Evolutionary conservation across 2,113 vertebrate genomes (phyloP).

Genomic region (Forbesichthys agassizii): DNA sequence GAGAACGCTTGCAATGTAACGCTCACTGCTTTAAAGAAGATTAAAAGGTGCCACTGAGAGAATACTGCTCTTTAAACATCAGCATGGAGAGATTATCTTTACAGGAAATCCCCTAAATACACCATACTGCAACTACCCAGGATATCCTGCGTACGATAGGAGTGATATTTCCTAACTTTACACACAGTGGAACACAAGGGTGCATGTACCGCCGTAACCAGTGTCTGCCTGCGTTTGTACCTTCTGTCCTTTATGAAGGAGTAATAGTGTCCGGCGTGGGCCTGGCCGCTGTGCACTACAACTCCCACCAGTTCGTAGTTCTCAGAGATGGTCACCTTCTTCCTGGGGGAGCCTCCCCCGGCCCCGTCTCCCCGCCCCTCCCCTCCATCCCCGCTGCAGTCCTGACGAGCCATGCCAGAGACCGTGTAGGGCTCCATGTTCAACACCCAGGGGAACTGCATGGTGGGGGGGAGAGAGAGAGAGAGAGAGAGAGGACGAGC

Average conservation of each 20-base stretch:
- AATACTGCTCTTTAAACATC: too few relatives aligned
- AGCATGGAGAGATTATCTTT: too few relatives aligned
- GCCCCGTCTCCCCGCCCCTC: conserved; percentile 84
- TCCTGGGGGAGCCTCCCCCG: conserved; percentile 90
- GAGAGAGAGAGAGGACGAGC: not conserved
- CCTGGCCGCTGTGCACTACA: conserved; percentile 97
- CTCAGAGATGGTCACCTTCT: conserved; percentile 97
- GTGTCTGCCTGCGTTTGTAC: conserved; percentile 69
- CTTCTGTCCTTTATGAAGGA: conserved; percentile 98
- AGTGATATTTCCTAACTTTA: too few relatives aligned
- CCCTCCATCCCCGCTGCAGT: conserved; percentile 87
- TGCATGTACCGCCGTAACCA: not conserved
- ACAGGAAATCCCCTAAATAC: too few relatives aligned
- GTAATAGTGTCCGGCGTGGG: conserved; percentile 97
- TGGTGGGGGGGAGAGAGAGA: not conserved
- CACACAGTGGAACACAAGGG: too few relatives aligned
- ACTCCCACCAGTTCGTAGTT: conserved; percentile 98
- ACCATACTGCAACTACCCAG: too few relatives aligned
- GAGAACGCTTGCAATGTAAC: not conserved
- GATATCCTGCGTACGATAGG: too few relatives aligned
- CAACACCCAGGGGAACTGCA: conserved; percentile 95
- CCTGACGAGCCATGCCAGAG: conserved; percentile 95
- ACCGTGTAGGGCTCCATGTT: conserved; percentile 99
- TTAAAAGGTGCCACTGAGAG: too few relatives aligned
- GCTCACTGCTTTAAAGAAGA: too few relatives aligned